Evolutionary conservation across 1,140 invertebrate species (phyloP).

Genomic region (Scaptomyza graminum): DNA sequence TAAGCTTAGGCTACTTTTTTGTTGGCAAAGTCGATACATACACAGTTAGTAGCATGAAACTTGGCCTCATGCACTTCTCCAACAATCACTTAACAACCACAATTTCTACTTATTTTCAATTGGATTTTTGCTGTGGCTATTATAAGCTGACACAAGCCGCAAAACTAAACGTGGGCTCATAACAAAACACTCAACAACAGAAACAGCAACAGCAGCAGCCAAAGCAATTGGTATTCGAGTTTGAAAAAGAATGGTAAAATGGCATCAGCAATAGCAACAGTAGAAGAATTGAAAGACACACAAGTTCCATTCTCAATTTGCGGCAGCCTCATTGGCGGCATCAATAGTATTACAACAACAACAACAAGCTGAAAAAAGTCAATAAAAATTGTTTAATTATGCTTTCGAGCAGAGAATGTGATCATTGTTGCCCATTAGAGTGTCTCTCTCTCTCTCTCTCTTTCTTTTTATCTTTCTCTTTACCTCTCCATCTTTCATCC

Average conservation of each 20-base stretch:
- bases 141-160: conserved; percentile 30
- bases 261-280: conserved; percentile 12
- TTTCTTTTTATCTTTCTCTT: conserved; percentile 1
- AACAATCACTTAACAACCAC: conserved; percentile 51
- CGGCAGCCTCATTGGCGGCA: conserved; percentile 50
- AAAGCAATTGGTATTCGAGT: conserved; percentile 13
- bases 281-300: conserved; percentile 26
- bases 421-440: conserved; percentile 59
- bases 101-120: conserved; percentile 54
- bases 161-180: conserved; percentile 49
- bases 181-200: conserved; percentile 36
- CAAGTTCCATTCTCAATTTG: conserved; percentile 20
- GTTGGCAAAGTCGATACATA: not conserved
- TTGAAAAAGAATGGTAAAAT: conserved; percentile 27
- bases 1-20: conserved; percentile 7
- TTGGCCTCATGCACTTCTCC: conserved; percentile 25
- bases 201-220: not conserved
- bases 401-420: conserved; percentile 66
- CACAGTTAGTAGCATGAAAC: conserved; percentile 41
- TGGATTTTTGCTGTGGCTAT: conserved; percentile 35
- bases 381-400: conserved; percentile 82
- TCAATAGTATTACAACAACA: conserved; percentile 45
- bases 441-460: conserved; percentile 16
- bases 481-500: not conserved
- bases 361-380: conserved; percentile 49